These are phyloP conservation scores for Helostoma temminkii DNA, from an alignment of 2,797 vertebrate species.

Conservation along the genomic window DNA sequence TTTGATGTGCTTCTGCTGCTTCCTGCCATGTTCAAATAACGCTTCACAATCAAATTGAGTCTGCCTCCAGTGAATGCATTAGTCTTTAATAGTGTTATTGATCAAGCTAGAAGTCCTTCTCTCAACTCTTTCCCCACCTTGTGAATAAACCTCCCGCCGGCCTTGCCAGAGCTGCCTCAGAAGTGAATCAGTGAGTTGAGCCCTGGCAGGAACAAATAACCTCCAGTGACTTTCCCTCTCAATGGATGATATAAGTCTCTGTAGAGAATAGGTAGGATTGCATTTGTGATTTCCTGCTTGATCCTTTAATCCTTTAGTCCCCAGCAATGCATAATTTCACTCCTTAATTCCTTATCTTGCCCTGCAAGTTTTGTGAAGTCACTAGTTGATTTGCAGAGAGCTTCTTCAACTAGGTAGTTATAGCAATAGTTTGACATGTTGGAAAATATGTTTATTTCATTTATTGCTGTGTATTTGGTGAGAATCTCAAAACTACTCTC, in stretches of 20 bases:
- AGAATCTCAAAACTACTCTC: too few relatives aligned
- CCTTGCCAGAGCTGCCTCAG: constrained; percentile 55
- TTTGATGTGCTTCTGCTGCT: constrained; percentile 84
- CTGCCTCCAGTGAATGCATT: constrained; percentile 80
- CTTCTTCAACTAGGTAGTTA: constrained; percentile 8
- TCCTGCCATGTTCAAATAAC: constrained; percentile 85
- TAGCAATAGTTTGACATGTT: not conserved
- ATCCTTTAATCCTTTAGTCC: constrained; percentile 72
- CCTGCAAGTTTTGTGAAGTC: constrained; percentile 25
- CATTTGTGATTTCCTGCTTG: constrained; percentile 75
- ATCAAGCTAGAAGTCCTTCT: constrained; percentile 72
- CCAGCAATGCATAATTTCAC: constrained; percentile 69
- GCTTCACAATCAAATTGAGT: constrained; percentile 80
- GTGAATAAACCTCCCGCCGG: constrained; percentile 48
- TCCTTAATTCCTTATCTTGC: constrained; percentile 51
- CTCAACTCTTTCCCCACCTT: constrained; percentile 49
- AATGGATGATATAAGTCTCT: constrained; percentile 61
- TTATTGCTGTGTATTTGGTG: constrained; percentile 4
- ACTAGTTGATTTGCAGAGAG: constrained; percentile 49
- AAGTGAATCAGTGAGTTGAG: constrained; percentile 75
- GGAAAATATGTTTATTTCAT: not conserved
- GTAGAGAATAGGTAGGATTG: constrained; percentile 64
- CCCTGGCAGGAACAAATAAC: constrained; percentile 66
- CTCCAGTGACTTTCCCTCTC: constrained; percentile 69
- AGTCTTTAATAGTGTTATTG: constrained; percentile 84